Conservation (phyloP, 2,797 vertebrate species). For the Lacerta agilis region DNA sequence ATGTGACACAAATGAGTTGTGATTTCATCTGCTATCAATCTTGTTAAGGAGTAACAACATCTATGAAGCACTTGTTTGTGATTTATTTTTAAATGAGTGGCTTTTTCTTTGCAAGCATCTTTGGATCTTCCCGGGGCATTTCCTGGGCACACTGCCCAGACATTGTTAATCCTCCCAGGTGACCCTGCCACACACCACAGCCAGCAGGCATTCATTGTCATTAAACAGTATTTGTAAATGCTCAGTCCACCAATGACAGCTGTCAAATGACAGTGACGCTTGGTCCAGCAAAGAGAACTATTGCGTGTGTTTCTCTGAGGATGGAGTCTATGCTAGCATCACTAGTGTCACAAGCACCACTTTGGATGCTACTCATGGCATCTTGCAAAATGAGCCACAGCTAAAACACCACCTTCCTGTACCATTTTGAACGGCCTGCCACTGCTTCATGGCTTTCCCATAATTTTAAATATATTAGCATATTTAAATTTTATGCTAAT, state of each 20-base stretch:
- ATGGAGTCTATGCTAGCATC: background rate
- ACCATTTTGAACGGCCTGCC: too few species aligned
- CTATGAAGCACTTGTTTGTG: background rate
- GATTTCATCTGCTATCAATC: background rate
- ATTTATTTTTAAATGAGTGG: conserved; percentile 20
- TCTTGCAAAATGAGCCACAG: too few species aligned
- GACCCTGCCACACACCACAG: background rate
- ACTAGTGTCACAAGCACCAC: background rate
- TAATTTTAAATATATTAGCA: too few species aligned
- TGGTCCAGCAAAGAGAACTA: background rate
- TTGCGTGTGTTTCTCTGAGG: background rate
- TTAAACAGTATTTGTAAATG: background rate
- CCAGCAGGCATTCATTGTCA: background rate
- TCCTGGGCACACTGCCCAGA: background rate
- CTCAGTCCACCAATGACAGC: background rate
- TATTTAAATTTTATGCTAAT: too few species aligned
- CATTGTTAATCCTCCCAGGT: background rate
- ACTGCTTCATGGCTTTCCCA: too few species aligned
- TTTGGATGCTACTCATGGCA: background rate
- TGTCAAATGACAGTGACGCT: too few species aligned
- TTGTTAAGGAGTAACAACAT: conserved; percentile 3
- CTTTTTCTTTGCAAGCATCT: background rate
- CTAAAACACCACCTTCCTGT: too few species aligned
- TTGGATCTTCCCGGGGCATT: background rate
- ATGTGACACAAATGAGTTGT: background rate